Evolutionary conservation across 2,113 vertebrate species (phyloP).

Genomic region (Sinocyclocheilus anshuiensis): DNA sequence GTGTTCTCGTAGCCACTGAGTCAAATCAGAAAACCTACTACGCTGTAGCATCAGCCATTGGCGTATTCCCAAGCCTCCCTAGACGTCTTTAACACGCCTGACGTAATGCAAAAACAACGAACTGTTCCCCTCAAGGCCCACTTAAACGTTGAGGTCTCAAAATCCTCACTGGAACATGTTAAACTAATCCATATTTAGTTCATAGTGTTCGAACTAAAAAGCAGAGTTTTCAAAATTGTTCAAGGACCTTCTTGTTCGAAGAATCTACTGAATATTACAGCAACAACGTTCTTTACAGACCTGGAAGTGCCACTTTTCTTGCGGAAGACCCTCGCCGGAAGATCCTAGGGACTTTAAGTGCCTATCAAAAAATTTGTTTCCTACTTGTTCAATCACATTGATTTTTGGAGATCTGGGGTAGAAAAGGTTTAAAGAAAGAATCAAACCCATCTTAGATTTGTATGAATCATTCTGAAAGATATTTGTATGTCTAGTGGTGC

Average conservation of each 20-base stretch:
- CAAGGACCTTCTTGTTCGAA: background rate
- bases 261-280: slow-evolving; percentile 18
- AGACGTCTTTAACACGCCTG: background rate
- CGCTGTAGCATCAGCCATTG: slow-evolving; percentile 35
- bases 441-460: background rate
- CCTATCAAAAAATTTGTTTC: background rate
- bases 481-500: slow-evolving; percentile 28
- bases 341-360: background rate
- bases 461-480: slow-evolving; percentile 22
- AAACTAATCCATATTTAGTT: slow-evolving; percentile 2
- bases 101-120: background rate
- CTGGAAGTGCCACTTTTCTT: slow-evolving; percentile 24
- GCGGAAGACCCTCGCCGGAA: background rate
- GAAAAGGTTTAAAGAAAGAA: background rate
- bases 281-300: background rate
- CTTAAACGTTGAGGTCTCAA: background rate
- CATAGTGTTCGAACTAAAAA: background rate
- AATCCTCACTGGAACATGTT: slow-evolving; percentile 9
- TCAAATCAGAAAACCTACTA: slow-evolving; percentile 61
- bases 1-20: slow-evolving; percentile 56
- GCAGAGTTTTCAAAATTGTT: background rate
- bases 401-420: background rate
- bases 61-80: background rate
- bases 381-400: background rate
- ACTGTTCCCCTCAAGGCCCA: slow-evolving; percentile 3